Conservation (phyloP, 2,113 vertebrate genomes). For the Xerus inauris region DNA sequence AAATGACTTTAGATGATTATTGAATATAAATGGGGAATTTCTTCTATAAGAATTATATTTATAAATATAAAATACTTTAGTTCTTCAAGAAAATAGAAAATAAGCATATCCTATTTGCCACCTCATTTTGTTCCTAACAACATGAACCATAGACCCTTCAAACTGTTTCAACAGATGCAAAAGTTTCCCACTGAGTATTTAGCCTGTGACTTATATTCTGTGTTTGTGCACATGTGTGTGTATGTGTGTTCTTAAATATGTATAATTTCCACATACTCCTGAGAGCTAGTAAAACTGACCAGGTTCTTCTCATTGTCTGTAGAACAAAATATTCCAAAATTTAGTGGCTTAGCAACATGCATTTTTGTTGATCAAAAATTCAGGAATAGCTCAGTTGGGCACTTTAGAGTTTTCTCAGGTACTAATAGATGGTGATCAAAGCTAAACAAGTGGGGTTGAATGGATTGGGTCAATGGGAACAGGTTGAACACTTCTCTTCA, state of each 20-base stretch:
- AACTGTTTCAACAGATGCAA: neutral
- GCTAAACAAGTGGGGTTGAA: neutral
- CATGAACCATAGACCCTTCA: neutral
- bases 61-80: neutral
- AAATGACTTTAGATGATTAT: neutral
- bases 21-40: neutral
- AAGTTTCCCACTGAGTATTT: neutral
- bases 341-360: neutral
- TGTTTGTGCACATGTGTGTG: neutral
- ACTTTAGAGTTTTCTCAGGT: neutral
- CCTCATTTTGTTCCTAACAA: neutral
- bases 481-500: neutral
- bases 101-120: neutral
- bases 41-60: neutral
- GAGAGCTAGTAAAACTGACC: neutral
- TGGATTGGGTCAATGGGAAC: neutral
- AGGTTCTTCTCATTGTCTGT: neutral
- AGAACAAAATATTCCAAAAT: neutral
- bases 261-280: neutral
- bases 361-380: neutral
- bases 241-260: neutral
- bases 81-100: neutral
- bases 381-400: neutral
- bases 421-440: neutral
- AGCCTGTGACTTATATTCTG: neutral